Percentiles rank a stretch among this genome's conserved stretches.
Conservation (phyloP, 2,113 vertebrate genomes). For the Apodemus sylvaticus region DNA sequence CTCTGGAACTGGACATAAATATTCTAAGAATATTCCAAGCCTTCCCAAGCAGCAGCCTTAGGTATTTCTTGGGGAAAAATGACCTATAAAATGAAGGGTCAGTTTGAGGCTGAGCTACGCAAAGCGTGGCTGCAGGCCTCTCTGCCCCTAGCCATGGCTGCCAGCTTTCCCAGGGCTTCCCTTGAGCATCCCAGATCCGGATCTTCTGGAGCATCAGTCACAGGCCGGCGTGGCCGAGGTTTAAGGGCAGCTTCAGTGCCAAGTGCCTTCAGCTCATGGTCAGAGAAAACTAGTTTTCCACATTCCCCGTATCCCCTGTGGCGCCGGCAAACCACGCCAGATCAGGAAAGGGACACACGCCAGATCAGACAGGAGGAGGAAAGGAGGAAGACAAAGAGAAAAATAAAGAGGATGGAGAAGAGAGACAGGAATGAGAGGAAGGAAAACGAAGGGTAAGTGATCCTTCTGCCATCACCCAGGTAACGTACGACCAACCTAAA, state of each 20-base stretch:
- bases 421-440: background rate
- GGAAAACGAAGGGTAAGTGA: background rate
- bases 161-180: background rate
- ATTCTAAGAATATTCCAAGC: background rate
- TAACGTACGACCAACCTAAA: no score
- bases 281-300: background rate
- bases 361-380: background rate
- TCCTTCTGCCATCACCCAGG: no score
- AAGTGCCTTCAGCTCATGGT: background rate
- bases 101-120: background rate
- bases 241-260: background rate
- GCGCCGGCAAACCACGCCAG: background rate
- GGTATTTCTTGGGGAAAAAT: background rate
- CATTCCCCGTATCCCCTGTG: background rate
- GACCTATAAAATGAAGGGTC: background rate
- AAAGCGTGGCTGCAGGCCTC: background rate
- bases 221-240: no score
- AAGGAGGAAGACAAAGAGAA: no score
- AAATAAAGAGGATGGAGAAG: background rate
- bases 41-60: background rate
- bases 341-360: background rate
- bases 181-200: background rate
- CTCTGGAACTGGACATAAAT: background rate
- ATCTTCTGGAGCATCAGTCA: background rate
- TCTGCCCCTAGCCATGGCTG: background rate